Evolutionary conservation across 2,797 vertebrate species (phyloP), one percentile per base, ranked within the genome.

Genomic region (Trachurus trachurus): DNA sequence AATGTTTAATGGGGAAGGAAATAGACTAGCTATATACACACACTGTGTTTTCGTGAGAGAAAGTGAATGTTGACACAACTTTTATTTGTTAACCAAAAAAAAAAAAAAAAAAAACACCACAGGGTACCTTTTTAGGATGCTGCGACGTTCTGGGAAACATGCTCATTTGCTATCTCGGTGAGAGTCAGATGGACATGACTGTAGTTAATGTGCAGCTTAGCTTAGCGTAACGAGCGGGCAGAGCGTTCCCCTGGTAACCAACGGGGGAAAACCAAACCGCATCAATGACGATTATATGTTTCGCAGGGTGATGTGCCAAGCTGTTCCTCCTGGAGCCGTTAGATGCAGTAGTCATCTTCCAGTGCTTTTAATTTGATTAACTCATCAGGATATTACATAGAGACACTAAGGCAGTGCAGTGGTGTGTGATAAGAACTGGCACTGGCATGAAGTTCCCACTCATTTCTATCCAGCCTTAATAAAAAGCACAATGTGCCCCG

Each of bases 381-480:
- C 42, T 29, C 39, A 62, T 65, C 49, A 45, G 12, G 44, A 6
- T 17, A 37, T 19, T 5, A 45, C 62, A 47, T 16, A 50, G 42
- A n/a, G 40, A 21, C 10, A 31, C 17, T 47, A 34, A 45, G 21
- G 8, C n/a, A 19, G 22, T 34, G 53, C n/a, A 66, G 57, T 19
- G 59, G 17, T 11, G 31, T 19, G 59, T 42, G 40, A 42, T 42
- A 42, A 42, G 9, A 42, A 12, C 40, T 42, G 40, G 40, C 40
- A 42, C 40, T 11, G 40, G 40, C 40, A 56, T 29, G 26, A 26
- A 40, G 12, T 67, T 71, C 58, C 54, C 65, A 45, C 21, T 67
- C 19, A 6, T 26, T 42, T 60, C 67, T 50, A 3, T 40, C 6
- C 52, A 47, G 42, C 2, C 16, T n/a, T 61, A 60, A 76, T 80